phyloP scores from a whole-genome alignment of 2,113 vertebrate species.

The Cynopterus brachyotis region DNA sequence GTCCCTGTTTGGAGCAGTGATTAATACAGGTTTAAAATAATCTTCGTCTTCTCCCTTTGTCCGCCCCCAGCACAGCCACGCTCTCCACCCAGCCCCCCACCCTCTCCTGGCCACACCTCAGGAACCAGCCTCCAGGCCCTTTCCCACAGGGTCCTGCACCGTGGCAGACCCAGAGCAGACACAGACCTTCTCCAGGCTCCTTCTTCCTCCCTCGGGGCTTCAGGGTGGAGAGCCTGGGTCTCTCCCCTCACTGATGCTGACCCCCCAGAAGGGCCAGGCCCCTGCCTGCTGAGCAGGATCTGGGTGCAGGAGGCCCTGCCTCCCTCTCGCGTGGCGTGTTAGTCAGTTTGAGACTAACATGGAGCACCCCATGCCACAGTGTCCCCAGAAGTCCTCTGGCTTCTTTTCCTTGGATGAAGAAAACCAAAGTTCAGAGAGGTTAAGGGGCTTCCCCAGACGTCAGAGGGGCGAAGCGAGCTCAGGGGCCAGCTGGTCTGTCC shows the following conservation, averaged over 20 bases:
- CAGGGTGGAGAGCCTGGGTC: accelerated
- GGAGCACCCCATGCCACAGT: background rate
- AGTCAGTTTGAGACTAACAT: accelerated
- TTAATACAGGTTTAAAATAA: constrained; percentile 83
- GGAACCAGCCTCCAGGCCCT: background rate
- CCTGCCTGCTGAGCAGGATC: no score
- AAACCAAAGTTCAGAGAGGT: background rate
- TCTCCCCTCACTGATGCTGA: background rate
- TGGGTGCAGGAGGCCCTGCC: background rate
- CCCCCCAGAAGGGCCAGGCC: background rate
- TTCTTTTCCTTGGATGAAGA: background rate
- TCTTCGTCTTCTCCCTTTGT: constrained; percentile 81
- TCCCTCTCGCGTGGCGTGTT: background rate
- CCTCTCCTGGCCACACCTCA: constrained; percentile 40
- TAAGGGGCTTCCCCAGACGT: background rate
- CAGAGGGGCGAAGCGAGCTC: background rate
- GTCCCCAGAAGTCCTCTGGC: background rate
- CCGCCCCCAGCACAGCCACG: constrained; percentile 77
- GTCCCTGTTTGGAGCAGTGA: constrained; percentile 79
- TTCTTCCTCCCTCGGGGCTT: background rate
- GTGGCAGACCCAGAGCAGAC: background rate
- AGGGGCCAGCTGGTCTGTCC: background rate
- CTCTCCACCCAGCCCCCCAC: constrained; percentile 57
- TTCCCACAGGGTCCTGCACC: background rate
- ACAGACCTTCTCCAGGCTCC: background rate